These are phyloP conservation scores for Varroa destructor DNA, from an alignment of 1,140 invertebrate species.

Conservation along the genomic window DNA sequence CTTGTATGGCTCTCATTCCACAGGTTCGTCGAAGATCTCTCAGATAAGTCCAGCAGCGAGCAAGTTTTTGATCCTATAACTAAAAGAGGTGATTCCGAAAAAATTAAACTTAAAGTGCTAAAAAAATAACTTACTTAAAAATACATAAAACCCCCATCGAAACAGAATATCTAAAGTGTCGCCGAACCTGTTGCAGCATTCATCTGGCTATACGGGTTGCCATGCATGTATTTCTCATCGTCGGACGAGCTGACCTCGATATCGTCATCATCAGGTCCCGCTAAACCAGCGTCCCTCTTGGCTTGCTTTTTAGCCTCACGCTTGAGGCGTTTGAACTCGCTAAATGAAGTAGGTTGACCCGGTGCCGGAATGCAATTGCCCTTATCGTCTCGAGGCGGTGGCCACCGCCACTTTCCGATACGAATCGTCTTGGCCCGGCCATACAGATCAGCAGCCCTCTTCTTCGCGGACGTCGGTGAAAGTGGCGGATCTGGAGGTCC, in stretches of 20 bases:
- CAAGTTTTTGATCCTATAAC: no score
- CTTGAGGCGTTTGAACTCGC: constrained; percentile 60
- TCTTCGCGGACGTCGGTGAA: constrained; percentile 31
- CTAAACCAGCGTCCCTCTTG: constrained; percentile 32
- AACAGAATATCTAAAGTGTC: background rate
- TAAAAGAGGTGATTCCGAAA: no score
- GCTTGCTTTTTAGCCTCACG: constrained; percentile 20
- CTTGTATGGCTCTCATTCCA: no score
- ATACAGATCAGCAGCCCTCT: constrained; percentile 54
- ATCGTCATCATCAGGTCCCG: constrained; percentile 27
- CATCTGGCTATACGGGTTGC: constrained; percentile 12
- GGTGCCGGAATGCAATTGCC: constrained; percentile 37
- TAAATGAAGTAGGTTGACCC: constrained; percentile 53
- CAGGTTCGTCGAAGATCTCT: no score
- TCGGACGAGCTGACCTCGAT: constrained; percentile 24
- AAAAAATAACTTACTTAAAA: no score
- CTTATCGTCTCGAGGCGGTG: constrained; percentile 63
- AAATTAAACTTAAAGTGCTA: no score
- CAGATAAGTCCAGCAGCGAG: no score
- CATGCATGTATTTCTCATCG: constrained; percentile 19
- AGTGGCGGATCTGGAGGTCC: constrained; percentile 11
- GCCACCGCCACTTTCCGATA: constrained; percentile 93
- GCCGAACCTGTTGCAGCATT: background rate
- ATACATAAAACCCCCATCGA: no score
- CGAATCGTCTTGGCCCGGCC: constrained; percentile 83